Percentiles rank a stretch among this genome's conserved stretches.
These are phyloP conservation scores for Muschampia plurimacula DNA, from an alignment of 2,888 invertebrate genomes.

Conservation along the genomic window DNA sequence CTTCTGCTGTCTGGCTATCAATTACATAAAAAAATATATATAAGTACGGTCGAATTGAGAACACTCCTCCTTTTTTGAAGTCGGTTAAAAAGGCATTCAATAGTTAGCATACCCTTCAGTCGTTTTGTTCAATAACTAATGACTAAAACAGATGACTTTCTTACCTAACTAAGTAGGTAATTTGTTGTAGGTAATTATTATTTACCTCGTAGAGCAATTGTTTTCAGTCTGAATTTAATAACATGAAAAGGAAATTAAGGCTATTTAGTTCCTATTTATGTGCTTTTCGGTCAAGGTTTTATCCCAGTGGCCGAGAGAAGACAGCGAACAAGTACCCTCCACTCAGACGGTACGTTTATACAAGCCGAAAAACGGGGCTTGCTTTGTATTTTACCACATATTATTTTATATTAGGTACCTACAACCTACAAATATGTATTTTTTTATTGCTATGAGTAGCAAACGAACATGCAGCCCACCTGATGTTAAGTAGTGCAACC, in stretches of 20 bases:
- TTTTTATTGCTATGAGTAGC: too few relatives aligned
- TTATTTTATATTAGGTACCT: too few relatives aligned
- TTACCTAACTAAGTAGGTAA: neutral
- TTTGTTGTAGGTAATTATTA: neutral
- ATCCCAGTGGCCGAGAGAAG: neutral
- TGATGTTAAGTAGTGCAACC: too few relatives aligned
- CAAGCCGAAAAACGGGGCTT: too few relatives aligned
- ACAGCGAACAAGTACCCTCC: too few relatives aligned
- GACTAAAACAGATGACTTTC: neutral
- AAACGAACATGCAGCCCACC: too few relatives aligned
- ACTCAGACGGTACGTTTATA: too few relatives aligned
- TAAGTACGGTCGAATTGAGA: too few relatives aligned
- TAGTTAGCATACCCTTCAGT: neutral
- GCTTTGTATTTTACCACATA: too few relatives aligned
- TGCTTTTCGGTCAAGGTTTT: neutral
- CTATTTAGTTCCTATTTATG: neutral
- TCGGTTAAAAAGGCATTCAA: too few relatives aligned
- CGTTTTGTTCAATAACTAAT: neutral
- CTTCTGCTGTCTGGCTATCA: neutral
- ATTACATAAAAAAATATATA: neutral
- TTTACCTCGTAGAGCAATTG: neutral
- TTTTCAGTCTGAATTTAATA: neutral
- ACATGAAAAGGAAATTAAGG: neutral
- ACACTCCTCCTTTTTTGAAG: too few relatives aligned
- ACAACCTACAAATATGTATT: too few relatives aligned